Conservation (phyloP, 1,140 invertebrate genomes). For the Camponotus floridanus region DNA sequence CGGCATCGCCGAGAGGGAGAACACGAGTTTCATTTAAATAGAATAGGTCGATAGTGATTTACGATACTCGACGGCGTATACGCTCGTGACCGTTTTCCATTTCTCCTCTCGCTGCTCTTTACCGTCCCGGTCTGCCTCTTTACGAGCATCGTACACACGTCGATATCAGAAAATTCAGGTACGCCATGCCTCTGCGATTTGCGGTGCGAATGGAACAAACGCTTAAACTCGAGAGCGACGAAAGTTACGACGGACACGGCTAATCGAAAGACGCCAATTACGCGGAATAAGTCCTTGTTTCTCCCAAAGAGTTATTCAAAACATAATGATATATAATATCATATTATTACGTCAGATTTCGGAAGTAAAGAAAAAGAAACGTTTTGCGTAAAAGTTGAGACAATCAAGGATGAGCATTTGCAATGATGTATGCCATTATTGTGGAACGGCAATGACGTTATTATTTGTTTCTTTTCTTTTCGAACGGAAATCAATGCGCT, state of each 20-base stretch:
- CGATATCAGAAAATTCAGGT: slow-evolving; percentile 63
- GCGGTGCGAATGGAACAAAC: slow-evolving; percentile 28
- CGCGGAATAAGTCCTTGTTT: not conserved
- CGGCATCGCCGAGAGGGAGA: slow-evolving; percentile 67
- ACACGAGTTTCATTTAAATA: slow-evolving; percentile 84
- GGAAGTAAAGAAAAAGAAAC: not conserved
- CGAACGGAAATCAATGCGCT: not conserved
- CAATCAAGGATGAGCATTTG: not conserved
- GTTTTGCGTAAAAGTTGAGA: not conserved
- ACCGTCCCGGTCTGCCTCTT: slow-evolving; percentile 60
- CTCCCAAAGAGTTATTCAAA: too few species aligned
- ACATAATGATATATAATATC: too few species aligned
- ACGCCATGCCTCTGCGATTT: not conserved
- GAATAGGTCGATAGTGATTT: slow-evolving; percentile 84
- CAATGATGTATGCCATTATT: not conserved
- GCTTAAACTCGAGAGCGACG: slow-evolving; percentile 16
- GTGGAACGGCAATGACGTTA: not conserved
- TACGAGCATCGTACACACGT: slow-evolving; percentile 73
- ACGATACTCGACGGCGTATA: slow-evolving; percentile 77
- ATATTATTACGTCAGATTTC: not conserved
- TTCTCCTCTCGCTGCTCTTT: slow-evolving; percentile 73
- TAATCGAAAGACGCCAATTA: slow-evolving; percentile 7
- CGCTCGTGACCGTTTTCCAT: slow-evolving; percentile 81
- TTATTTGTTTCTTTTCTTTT: not conserved
- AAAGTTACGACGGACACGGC: slow-evolving; percentile 17